Evolutionary conservation across 1,140 invertebrate genomes (phyloP).

Genomic region (Octopus sinensis): DNA sequence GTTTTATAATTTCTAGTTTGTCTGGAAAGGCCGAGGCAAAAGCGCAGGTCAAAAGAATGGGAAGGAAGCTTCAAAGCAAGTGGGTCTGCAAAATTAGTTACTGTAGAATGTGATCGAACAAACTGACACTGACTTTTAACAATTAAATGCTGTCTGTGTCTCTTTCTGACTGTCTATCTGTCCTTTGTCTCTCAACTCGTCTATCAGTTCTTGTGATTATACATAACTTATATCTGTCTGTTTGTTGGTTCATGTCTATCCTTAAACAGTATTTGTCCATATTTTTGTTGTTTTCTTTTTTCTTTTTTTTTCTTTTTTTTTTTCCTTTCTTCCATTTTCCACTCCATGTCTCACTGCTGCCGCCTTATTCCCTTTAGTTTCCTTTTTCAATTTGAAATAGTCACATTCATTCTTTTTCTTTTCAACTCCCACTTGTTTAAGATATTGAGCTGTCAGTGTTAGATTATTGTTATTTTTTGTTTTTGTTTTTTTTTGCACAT

Average conservation of each 20-base stretch:
- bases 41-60: constrained; percentile 11
- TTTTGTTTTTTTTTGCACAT: no score
- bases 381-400: background rate
- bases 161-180: constrained; percentile 6
- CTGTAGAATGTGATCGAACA: constrained; percentile 10
- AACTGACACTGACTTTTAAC: constrained; percentile 12
- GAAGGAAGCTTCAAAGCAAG: constrained; percentile 11
- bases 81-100: constrained; percentile 11
- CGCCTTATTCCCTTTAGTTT: background rate
- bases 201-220: background rate
- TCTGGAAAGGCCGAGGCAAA: constrained; percentile 11
- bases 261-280: background rate
- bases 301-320: background rate
- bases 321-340: background rate
- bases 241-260: background rate
- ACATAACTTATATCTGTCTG: background rate
- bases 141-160: constrained; percentile 11
- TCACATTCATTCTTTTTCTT: background rate
- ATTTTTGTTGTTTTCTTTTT: background rate
- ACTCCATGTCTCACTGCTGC: background rate
- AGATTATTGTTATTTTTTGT: background rate
- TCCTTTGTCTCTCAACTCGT: background rate
- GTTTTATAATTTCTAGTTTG: constrained; percentile 12
- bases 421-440: background rate
- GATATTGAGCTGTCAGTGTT: constrained; percentile 6